Conservation (phyloP, 2,113 vertebrate species). For the Porphyrio hochstetteri region DNA sequence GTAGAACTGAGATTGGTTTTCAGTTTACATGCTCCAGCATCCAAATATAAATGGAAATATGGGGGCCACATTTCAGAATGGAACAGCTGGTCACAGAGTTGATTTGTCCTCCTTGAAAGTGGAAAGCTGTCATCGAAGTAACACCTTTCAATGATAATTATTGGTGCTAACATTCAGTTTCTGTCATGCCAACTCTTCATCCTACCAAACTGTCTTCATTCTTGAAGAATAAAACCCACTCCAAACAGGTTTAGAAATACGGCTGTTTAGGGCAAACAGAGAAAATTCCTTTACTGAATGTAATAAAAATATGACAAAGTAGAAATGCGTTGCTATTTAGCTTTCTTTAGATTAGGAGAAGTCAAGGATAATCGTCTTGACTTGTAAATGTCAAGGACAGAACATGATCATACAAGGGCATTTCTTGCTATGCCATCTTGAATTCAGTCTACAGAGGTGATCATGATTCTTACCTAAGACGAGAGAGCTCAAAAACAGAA, state of each 20-base stretch:
- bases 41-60: neutral
- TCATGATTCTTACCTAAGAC: neutral
- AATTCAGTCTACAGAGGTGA: neutral
- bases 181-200: neutral
- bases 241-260: neutral
- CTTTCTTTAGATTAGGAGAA: neutral
- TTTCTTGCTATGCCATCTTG: neutral
- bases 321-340: neutral
- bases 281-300: neutral
- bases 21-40: neutral
- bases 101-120: neutral
- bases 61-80: neutral
- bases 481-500: neutral
- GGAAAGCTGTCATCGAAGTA: neutral
- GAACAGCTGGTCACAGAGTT: neutral
- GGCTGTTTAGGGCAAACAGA: neutral
- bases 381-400: neutral
- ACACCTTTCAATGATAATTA: conserved; percentile 7
- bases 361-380: neutral
- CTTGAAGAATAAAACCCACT: neutral
- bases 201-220: neutral
- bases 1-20: neutral
- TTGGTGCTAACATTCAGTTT: conserved; percentile 8
- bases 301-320: neutral
- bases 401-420: neutral